Percentiles rank a stretch among this genome's conserved stretches.
Evolutionary conservation across 2,888 invertebrate species (phyloP).

Genomic region (Pseudococcus jackbeardsleyi): DNA sequence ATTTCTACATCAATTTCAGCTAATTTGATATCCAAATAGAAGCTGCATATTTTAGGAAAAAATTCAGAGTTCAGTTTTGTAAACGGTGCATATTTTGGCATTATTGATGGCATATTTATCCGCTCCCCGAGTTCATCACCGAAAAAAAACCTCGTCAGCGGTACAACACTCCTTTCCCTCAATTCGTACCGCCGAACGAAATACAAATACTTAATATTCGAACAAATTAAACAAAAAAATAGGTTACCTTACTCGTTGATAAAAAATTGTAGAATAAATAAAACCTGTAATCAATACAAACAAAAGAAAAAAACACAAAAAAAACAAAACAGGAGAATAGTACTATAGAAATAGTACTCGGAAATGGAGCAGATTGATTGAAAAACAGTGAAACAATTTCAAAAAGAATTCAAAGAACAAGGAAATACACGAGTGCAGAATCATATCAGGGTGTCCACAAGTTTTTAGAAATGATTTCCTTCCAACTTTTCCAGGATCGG

Average conservation of each 20-base stretch:
- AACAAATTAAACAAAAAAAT: constrained; percentile 46
- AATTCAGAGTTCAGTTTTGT: too few species aligned
- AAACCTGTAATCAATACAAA: constrained; percentile 62
- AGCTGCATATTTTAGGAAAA: too few species aligned
- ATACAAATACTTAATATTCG: neutral
- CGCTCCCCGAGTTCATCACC: neutral
- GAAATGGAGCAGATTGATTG: neutral
- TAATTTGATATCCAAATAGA: too few species aligned
- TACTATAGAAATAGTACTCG: too few species aligned
- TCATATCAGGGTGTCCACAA: too few species aligned
- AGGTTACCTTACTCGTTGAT: constrained; percentile 62
- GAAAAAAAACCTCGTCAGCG: constrained; percentile 7
- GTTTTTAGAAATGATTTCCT: too few species aligned
- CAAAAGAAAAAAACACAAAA: constrained; percentile 60
- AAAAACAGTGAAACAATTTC: neutral
- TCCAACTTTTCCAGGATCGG: too few species aligned
- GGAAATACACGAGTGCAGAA: neutral
- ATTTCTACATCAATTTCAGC: too few species aligned
- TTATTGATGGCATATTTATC: too few species aligned
- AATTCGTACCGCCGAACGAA: neutral
- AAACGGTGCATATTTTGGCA: too few species aligned
- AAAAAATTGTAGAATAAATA: constrained; percentile 43
- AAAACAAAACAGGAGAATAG: neutral
- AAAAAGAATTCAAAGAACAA: neutral
- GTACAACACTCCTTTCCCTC: neutral